Evolutionary conservation across 2,797 vertebrate species (phyloP), one percentile per base, ranked within the genome.

Genomic region (Galaxias olidus): DNA sequence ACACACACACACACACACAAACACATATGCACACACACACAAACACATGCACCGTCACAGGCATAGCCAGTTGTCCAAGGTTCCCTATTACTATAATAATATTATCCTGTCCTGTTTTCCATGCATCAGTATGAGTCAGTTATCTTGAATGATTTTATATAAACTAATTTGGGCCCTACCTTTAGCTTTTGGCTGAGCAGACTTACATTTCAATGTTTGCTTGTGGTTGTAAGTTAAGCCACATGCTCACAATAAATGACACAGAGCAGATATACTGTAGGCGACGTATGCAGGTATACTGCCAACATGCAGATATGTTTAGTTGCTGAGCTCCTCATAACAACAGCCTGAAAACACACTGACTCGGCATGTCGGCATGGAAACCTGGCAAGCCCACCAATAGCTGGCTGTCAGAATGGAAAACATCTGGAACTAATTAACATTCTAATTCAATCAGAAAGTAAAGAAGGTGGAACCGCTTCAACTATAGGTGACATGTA

Each of bases 331-430:
- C 52, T 47, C 18, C 49, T 61, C 60, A 47, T 20, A 60, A 73
- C 58, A 20, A 59, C 57, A 51, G 54, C 61, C 54, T 55, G 15
- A 57, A 44, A 15, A 15, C 48, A 20, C 47, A 40, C 48, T 54
- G 41, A 56, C 48, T 46, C 54, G 59, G 61, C 72, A 63, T 54
- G 59, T 63, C 67, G 62, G 19, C 49, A 66, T n/a, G 51, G 61
- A 15, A 68, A 70, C 56, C 7, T 40, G 52, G 8, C 11, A 11
- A 58, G 43, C 42, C 5, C 12, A 20, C 10, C 8, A 40, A 41
- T 19, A 30, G n/a, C 15, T 46, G 68, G 6, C 12, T 40, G 14
- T 44, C 45, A 17, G 45, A 56, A 46, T n/a, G 1, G 46, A 51
- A 45, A 61, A 62, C 63, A 71, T 43, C 46, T 62, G 69, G 54